A percentile compares a stretch with the other conserved stretches of the same genome.
These are phyloP conservation scores for Lasioglossum albipes DNA, from an alignment of 1,140 invertebrate species.

Conservation along the genomic window DNA sequence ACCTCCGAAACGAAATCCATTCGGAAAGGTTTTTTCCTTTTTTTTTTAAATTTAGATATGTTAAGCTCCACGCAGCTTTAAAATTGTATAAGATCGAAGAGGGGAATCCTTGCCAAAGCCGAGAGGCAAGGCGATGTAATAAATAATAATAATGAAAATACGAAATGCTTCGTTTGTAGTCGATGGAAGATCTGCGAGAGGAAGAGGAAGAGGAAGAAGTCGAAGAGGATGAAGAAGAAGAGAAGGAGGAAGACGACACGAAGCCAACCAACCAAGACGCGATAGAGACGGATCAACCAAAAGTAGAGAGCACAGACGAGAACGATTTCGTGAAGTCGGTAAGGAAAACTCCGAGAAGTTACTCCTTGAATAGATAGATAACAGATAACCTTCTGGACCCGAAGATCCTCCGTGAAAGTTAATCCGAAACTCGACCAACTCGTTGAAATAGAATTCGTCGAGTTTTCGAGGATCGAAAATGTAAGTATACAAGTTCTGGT, in stretches of 20 bases:
- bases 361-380: conserved; percentile 43
- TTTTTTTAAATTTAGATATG: conserved; percentile 53
- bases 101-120: no score
- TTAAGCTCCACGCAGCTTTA: conserved; percentile 62
- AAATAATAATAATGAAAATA: no score
- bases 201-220: conserved; percentile 71
- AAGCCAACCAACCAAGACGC: background rate
- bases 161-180: conserved; percentile 58
- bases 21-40: conserved; percentile 79
- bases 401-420: conserved; percentile 68
- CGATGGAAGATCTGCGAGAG: conserved; percentile 79
- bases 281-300: conserved; percentile 34
- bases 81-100: no score
- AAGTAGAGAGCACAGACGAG: conserved; percentile 28
- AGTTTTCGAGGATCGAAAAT: background rate
- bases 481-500: background rate
- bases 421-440: background rate
- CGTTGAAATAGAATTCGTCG: background rate
- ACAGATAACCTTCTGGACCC: conserved; percentile 63
- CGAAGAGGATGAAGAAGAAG: conserved; percentile 61
- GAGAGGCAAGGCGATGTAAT: no score
- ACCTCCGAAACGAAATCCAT: conserved; percentile 79
- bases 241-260: conserved; percentile 46
- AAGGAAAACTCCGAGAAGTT: conserved; percentile 66
- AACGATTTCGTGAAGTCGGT: conserved; percentile 71